Percentiles rank a stretch among this genome's conserved stretches.
These are phyloP conservation scores for Omphaloscelis lunosa DNA, from an alignment of 2,888 invertebrate species.

Conservation along the genomic window DNA sequence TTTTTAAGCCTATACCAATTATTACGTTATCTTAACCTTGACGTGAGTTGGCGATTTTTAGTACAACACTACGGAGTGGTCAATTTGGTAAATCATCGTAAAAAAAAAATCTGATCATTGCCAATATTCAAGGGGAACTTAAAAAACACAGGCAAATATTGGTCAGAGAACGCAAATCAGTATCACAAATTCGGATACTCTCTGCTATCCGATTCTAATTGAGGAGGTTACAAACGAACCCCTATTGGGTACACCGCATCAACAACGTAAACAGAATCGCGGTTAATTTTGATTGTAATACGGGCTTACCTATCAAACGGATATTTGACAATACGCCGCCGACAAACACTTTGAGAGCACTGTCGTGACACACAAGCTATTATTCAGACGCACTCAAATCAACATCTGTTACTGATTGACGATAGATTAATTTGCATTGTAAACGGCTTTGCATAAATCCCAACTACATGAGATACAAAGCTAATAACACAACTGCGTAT, in stretches of 20 bases:
- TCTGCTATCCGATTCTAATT: neutral
- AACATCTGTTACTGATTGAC: slow-evolving; percentile 82
- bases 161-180: neutral
- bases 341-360: slow-evolving; percentile 51
- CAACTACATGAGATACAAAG: slow-evolving; percentile 71
- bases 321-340: slow-evolving; percentile 49
- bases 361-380: slow-evolving; percentile 70
- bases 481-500: slow-evolving; percentile 69
- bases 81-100: neutral
- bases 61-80: neutral
- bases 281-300: slow-evolving; percentile 41
- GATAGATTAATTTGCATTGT: slow-evolving; percentile 83
- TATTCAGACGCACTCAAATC: slow-evolving; percentile 81
- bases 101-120: neutral
- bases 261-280: slow-evolving; percentile 35
- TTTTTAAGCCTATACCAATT: slow-evolving; percentile 8
- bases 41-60: slow-evolving; percentile 6
- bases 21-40: slow-evolving; percentile 28
- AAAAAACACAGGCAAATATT: neutral
- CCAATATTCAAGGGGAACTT: neutral
- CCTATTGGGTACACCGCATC: slow-evolving; percentile 20
- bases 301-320: slow-evolving; percentile 38
- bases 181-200: neutral
- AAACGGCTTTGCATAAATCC: slow-evolving; percentile 81
- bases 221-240: slow-evolving; percentile 14